Conservation (phyloP, 2,113 vertebrate species). For the Propithecus coquereli region DNA sequence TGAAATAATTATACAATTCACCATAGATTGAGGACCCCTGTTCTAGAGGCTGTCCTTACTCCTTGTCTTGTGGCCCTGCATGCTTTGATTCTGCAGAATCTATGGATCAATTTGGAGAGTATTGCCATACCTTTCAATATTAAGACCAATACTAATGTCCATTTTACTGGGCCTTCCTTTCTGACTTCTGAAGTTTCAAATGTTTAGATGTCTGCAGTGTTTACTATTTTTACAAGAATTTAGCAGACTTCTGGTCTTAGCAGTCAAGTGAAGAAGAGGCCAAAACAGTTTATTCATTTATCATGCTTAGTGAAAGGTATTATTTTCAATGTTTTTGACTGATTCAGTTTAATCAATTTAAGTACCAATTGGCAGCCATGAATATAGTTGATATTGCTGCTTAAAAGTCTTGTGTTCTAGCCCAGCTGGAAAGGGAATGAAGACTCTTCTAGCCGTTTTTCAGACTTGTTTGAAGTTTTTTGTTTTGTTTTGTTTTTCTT, state of each 20-base stretch:
- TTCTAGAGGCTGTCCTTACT: neutral
- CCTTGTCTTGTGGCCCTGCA: neutral
- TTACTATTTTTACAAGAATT: neutral
- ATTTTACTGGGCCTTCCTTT: neutral
- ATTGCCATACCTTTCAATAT: neutral
- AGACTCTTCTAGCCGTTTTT: conserved; percentile 19
- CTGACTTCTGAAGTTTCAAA: neutral
- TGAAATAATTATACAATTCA: too few species aligned
- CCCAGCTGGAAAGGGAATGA: conserved; percentile 11
- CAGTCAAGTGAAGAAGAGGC: neutral
- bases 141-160: neutral
- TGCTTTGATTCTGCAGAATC: neutral
- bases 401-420: neutral
- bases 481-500: conserved; percentile 69
- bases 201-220: neutral
- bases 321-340: conserved; percentile 15
- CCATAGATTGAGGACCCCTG: too few species aligned
- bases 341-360: neutral
- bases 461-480: conserved; percentile 51
- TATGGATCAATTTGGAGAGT: neutral
- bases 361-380: neutral
- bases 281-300: neutral
- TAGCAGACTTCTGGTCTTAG: neutral
- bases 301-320: neutral
- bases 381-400: neutral